phyloP scores from a whole-genome alignment of 1,140 invertebrate genomes.

The Drosophila orosa region DNA sequence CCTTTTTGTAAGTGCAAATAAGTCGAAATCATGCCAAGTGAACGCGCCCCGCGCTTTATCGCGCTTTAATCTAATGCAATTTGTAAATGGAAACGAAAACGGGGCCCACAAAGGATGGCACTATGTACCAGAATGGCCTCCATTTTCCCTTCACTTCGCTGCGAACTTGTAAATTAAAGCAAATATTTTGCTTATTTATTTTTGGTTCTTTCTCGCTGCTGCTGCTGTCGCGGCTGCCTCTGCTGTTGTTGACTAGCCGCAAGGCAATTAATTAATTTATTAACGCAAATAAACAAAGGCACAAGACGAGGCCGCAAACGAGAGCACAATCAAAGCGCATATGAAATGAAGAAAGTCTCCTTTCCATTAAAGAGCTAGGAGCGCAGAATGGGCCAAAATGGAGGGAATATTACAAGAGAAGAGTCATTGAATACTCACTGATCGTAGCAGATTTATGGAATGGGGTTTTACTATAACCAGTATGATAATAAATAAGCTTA shows the following conservation, averaged over 20 bases:
- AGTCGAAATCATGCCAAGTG: constrained; percentile 81
- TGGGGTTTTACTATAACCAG: background rate
- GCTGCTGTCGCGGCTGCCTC: constrained; percentile 20
- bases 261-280: constrained; percentile 80
- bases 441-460: background rate
- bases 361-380: constrained; percentile 7
- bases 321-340: constrained; percentile 71
- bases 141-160: background rate
- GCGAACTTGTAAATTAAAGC: constrained; percentile 72
- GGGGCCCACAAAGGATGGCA: constrained; percentile 36
- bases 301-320: constrained; percentile 22
- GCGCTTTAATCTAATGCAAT: constrained; percentile 81
- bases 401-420: background rate
- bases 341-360: constrained; percentile 45
- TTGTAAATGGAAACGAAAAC: constrained; percentile 72
- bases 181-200: constrained; percentile 82
- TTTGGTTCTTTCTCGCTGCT: constrained; percentile 47
- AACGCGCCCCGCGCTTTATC: constrained; percentile 72
- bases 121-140: constrained; percentile 3
- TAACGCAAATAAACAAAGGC: constrained; percentile 71
- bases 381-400: background rate
- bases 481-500: background rate
- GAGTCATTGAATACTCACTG: background rate
- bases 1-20: constrained; percentile 82
- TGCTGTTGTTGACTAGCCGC: constrained; percentile 70